phyloP scores from a whole-genome alignment of 2,113 vertebrate species.

The Galeopterus variegatus region DNA sequence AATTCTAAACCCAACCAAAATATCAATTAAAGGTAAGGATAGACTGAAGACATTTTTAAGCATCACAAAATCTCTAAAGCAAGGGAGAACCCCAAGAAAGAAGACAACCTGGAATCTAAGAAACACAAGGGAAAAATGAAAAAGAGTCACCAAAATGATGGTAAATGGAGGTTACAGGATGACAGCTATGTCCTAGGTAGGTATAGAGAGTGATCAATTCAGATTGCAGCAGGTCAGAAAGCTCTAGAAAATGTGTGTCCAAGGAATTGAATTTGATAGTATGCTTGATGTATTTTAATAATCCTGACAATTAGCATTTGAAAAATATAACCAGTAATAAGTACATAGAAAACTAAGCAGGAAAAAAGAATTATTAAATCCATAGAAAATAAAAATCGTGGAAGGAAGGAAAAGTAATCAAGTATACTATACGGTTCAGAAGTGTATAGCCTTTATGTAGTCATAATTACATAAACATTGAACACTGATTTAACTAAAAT shows the following conservation, averaged over 20 bases:
- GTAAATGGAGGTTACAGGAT: not conserved
- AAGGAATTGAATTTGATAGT: constrained; percentile 43
- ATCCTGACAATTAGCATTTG: not conserved
- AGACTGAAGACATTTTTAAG: constrained; percentile 13
- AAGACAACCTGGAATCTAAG: not conserved
- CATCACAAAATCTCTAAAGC: constrained; percentile 40
- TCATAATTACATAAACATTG: constrained; percentile 14
- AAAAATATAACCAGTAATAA: constrained; percentile 22
- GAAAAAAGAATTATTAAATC: constrained; percentile 15
- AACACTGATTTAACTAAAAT: constrained; percentile 46
- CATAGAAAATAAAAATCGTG: constrained; percentile 4
- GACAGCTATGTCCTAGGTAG: not conserved
- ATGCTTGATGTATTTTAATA: constrained; percentile 13
- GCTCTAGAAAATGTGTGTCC: not conserved
- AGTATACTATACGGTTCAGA: not conserved
- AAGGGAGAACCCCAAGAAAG: not conserved
- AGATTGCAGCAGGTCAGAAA: not conserved
- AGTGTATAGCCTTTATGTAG: not conserved
- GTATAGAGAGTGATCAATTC: not conserved
- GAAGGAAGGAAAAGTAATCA: constrained; percentile 22
- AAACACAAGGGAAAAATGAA: not conserved
- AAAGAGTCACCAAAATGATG: not conserved
- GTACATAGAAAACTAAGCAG: not conserved
- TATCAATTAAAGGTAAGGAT: not conserved
- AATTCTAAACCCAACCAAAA: not conserved